These are phyloP conservation scores for Falco punctatus DNA, from an alignment of 2,113 vertebrate genomes.

Conservation along the genomic window DNA sequence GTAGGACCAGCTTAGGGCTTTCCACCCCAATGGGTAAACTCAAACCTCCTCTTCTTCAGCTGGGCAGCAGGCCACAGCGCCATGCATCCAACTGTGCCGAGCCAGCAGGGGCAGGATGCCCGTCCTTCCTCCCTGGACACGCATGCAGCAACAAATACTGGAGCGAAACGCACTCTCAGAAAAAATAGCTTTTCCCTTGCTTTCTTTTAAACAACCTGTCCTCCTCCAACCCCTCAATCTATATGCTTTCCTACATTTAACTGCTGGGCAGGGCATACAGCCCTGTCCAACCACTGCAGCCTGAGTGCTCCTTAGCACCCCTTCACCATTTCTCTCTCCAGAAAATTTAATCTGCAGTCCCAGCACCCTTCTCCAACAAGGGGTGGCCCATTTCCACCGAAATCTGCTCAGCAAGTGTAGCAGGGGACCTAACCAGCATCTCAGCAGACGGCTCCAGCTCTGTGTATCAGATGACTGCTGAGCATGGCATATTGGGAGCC, in stretches of 20 bases:
- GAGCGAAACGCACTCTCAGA: background rate
- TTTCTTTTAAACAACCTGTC: background rate
- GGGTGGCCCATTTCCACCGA: background rate
- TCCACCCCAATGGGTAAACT: background rate
- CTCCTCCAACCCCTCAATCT: background rate
- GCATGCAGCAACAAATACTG: background rate
- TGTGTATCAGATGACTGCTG: background rate
- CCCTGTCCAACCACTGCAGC: background rate
- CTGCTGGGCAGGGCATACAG: background rate
- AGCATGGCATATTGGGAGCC: accelerated
- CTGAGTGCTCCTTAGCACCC: background rate
- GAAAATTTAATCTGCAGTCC: accelerated
- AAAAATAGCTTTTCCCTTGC: accelerated
- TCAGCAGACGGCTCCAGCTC: background rate
- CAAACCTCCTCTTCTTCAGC: background rate
- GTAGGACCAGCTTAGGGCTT: background rate
- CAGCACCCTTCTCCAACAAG: background rate
- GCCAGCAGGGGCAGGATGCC: background rate
- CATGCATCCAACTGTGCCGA: accelerated
- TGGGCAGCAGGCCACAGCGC: background rate
- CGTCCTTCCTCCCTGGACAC: accelerated
- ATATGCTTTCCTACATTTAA: background rate
- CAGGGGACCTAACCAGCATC: background rate
- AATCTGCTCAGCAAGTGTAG: background rate
- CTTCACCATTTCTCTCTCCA: background rate